Percentiles rank a stretch among this genome's conserved stretches.
These are phyloP conservation scores for Marasmarcha lunaedactyla DNA, from an alignment of 2,888 invertebrate genomes.

Conservation along the genomic window DNA sequence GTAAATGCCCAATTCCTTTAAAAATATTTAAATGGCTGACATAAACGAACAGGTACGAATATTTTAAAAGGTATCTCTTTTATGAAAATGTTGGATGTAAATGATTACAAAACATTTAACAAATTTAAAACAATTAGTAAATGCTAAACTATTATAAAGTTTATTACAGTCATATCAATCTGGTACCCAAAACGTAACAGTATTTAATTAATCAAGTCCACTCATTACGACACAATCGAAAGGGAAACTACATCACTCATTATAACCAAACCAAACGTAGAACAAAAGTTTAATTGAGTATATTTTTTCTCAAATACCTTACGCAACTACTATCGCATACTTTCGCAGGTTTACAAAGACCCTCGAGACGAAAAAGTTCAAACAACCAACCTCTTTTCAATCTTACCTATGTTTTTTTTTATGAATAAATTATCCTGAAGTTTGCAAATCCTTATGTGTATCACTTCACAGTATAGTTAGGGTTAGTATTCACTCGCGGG, in stretches of 20 bases:
- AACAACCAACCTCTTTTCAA: slow-evolving; percentile 27
- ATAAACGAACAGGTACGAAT: too few relatives aligned
- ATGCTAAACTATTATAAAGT: too few relatives aligned
- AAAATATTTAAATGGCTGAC: too few relatives aligned
- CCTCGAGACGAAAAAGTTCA: slow-evolving; percentile 11
- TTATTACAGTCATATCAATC: too few relatives aligned
- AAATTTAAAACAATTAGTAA: too few relatives aligned
- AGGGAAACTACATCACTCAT: slow-evolving; percentile 27
- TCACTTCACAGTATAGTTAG: slow-evolving; percentile 49
- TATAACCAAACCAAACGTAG: neutral
- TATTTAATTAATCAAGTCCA: neutral
- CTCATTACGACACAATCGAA: slow-evolving; percentile 39
- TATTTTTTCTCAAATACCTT: slow-evolving; percentile 1
- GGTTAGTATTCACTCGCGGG: slow-evolving; percentile 47
- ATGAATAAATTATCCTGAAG: too few relatives aligned
- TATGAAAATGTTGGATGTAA: too few relatives aligned
- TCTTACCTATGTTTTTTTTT: too few relatives aligned
- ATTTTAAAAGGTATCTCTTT: too few relatives aligned
- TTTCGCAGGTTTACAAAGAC: slow-evolving; percentile 33
- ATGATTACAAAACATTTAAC: too few relatives aligned
- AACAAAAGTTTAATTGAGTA: neutral
- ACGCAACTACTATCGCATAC: slow-evolving; percentile 20
- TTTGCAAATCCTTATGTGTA: slow-evolving; percentile 39
- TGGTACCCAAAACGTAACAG: too few relatives aligned
- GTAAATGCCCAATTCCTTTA: too few relatives aligned